These are phyloP conservation scores for Porites lobata DNA, from an alignment of 92 coral and sea anemone genomes.

Conservation along the genomic window DNA sequence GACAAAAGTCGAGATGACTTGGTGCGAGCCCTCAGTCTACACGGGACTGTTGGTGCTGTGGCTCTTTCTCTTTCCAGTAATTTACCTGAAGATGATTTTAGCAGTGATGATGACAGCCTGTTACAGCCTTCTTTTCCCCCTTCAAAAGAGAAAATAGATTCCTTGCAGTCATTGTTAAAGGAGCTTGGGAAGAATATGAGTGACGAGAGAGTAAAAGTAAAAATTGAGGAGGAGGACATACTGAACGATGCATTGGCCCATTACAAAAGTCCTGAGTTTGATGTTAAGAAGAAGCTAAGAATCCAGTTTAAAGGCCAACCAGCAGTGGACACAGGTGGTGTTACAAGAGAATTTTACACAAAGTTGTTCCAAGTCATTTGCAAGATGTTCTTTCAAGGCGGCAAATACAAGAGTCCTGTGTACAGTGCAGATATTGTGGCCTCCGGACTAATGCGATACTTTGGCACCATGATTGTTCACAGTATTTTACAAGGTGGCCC, in stretches of 20 bases:
- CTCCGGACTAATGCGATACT: constrained; percentile 42
- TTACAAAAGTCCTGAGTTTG: constrained; percentile 58
- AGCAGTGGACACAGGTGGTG: constrained; percentile 67
- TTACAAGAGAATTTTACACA: constrained; percentile 56
- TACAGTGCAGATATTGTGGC: constrained; percentile 55
- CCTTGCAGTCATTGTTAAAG: constrained; percentile 19
- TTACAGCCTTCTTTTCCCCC: too few species aligned
- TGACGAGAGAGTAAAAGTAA: constrained; percentile 38
- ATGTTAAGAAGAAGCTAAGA: constrained; percentile 27
- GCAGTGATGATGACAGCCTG: too few species aligned
- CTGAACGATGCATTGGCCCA: constrained; percentile 60
- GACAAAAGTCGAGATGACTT: too few species aligned
- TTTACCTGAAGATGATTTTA: too few species aligned
- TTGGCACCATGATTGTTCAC: constrained; percentile 54
- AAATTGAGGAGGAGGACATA: constrained; percentile 61
- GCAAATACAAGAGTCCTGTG: constrained; percentile 36
- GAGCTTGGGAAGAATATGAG: constrained; percentile 34
- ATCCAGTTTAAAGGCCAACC: constrained; percentile 24
- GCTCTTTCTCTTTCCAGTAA: too few species aligned
- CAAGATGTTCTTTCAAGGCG: constrained; percentile 44
- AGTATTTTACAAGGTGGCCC: constrained; percentile 63
- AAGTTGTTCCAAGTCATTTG: constrained; percentile 15
- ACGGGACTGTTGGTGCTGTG: too few species aligned
- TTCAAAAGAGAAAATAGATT: not conserved
- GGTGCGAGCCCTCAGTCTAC: too few species aligned